These are phyloP conservation scores for Nephrotoma appendiculata DNA, from an alignment of 2,888 invertebrate genomes.

Conservation along the genomic window DNA sequence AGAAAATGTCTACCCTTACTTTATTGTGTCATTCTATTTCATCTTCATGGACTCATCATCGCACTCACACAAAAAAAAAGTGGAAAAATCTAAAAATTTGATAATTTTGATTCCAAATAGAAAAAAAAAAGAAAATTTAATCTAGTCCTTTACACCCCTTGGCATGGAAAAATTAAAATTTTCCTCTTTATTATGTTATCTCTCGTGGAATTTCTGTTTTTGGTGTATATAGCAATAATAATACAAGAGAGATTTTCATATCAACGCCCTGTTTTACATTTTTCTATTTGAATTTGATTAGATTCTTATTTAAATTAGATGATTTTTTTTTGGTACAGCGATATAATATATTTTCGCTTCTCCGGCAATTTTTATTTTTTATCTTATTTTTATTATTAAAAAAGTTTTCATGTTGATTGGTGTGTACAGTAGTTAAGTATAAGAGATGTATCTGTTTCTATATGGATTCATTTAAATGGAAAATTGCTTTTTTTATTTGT, in stretches of 20 bases:
- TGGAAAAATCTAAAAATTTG: neutral
- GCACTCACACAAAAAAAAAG: neutral
- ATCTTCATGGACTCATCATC: neutral
- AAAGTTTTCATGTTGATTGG: neutral
- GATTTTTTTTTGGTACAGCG: neutral
- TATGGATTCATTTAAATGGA: neutral
- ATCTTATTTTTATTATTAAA: neutral
- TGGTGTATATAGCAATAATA: neutral
- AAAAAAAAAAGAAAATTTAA: neutral
- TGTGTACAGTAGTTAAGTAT: neutral
- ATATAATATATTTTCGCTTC: slow-evolving; percentile 1
- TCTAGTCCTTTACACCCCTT: neutral
- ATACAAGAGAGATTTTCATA: slow-evolving; percentile 6
- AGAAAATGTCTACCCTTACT: neutral
- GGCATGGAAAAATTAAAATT: neutral
- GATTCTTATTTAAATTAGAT: slow-evolving; percentile 8
- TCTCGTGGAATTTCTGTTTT: neutral
- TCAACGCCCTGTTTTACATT: slow-evolving; percentile 8
- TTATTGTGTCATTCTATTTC: neutral
- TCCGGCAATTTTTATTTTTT: neutral
- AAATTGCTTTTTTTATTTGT: neutral
- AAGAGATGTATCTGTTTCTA: neutral
- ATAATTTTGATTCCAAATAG: neutral
- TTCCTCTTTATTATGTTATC: neutral
- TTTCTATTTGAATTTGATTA: slow-evolving; percentile 7